These are phyloP conservation scores for Melieria picta DNA, from an alignment of 2,888 invertebrate genomes.

Conservation along the genomic window DNA sequence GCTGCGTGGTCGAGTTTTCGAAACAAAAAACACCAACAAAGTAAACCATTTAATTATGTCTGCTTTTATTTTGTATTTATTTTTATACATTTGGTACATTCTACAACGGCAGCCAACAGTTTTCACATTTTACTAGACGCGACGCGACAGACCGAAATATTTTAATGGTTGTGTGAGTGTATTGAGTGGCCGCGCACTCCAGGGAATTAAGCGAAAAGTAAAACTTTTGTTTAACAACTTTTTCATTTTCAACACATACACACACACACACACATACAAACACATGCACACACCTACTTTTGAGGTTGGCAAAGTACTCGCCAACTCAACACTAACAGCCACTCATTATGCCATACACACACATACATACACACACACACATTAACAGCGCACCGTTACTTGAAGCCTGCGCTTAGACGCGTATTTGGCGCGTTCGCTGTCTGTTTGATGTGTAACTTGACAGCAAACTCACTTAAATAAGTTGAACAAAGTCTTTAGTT, in stretches of 20 bases:
- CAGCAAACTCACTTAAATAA: constrained; percentile 16
- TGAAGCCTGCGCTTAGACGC: not conserved
- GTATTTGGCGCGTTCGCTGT: not conserved
- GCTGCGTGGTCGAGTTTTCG: no score
- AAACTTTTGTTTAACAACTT: constrained; percentile 3
- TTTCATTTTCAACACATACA: constrained; percentile 12
- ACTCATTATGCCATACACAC: not conserved
- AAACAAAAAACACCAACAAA: no score
- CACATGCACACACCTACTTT: not conserved
- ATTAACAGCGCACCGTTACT: not conserved
- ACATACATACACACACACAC: not conserved
- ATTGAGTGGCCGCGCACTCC: not conserved
- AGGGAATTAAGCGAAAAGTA: constrained; percentile 7
- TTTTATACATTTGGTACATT: no score
- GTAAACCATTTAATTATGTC: no score
- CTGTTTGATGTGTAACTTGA: not conserved
- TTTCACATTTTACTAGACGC: no score
- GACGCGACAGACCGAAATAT: no score
- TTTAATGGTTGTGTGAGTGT: no score
- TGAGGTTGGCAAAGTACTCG: no score
- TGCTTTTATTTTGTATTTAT: no score
- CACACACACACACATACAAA: not conserved
- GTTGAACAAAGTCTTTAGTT: constrained; percentile 1
- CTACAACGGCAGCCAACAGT: no score
- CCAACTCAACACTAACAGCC: no score